Base-by-base conservation (phyloP, 2,797 vertebrate genomes). In the Pteronotus mesoamericanus region DNA sequence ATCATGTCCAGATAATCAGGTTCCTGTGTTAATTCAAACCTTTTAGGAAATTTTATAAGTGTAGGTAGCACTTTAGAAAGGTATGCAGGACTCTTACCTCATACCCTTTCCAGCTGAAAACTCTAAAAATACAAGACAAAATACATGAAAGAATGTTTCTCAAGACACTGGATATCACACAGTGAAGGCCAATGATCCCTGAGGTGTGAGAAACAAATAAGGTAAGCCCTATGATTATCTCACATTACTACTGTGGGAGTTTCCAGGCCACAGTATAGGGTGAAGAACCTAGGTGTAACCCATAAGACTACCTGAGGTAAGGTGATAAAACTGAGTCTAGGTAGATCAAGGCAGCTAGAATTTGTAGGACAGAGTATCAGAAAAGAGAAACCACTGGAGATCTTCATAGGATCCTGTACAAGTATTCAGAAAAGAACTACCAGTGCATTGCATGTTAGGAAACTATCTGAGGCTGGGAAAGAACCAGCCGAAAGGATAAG, bases 21-120 rank as follows among this genome's bases (percentile, higher is more conserved):
- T 37, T 89, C 72, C 55, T 59, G 3, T 85, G 66, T 85, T 95
- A 91, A 91, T 78, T 87, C n/a, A 90, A 66, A 91, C 48, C 32
- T 89, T 89, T 44, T 59, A 29, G 82, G 66, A 93, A 80, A 93
- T 74, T 94, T 94, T 22, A 0, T 48, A 91, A 86, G 57, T 48
- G 16, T 66, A 92, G 44, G 57, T 61, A 91, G 86, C 18, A 82
- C 64, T 93, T 83, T 83, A 57, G 80, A 95, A 93, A 94, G 68
- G 24, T 86, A 80, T 39, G 2, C 14, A 83, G 55, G 68, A 93
- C n/a, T 93, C 42, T 90, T 82, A 80, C 48, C 42, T 66, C 48
- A 85, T 94, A 71, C 42, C 42, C 48, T 82, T 82, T 39, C 34
- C 16, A 90, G 15, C 51, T 64, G n/a, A 94, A 89, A 80, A 91